These are phyloP conservation scores for Oligia latruncula DNA, from an alignment of 2,888 invertebrate genomes.

Conservation along the genomic window DNA sequence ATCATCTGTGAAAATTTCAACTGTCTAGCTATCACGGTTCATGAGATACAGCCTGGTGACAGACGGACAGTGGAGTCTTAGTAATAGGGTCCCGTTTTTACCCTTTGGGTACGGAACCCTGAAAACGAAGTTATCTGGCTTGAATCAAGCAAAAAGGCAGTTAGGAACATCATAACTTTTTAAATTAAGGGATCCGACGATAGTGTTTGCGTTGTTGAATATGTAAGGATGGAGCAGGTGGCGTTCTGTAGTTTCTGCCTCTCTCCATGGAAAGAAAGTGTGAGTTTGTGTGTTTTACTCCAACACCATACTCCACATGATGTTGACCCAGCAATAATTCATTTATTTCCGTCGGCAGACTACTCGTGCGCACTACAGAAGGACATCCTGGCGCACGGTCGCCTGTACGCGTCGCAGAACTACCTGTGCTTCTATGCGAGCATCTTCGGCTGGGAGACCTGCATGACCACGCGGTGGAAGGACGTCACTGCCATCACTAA, in stretches of 20 bases:
- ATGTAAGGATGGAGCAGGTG: background rate
- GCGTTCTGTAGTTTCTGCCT: background rate
- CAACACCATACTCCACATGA: background rate
- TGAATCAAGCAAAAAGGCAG: background rate
- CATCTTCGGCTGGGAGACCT: slow-evolving; percentile 99
- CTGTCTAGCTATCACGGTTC: too few species aligned
- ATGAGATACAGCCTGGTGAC: too few species aligned
- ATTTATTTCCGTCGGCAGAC: slow-evolving; percentile 90
- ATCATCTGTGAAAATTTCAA: too few species aligned
- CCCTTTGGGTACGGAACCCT: too few species aligned
- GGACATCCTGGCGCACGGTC: slow-evolving; percentile 98
- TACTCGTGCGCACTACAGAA: slow-evolving; percentile 99
- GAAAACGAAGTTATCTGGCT: too few species aligned
- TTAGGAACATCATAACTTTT: background rate
- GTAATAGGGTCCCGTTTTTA: too few species aligned
- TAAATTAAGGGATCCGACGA: background rate
- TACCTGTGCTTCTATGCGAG: slow-evolving; percentile 99
- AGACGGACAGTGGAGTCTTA: too few species aligned
- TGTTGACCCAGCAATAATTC: background rate
- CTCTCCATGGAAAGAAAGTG: background rate
- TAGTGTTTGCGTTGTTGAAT: background rate
- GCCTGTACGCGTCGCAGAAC: slow-evolving; percentile 98
- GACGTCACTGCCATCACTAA: slow-evolving; percentile 98
- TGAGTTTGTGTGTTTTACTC: background rate
- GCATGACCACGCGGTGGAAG: slow-evolving; percentile 95